A percentile compares a stretch with the other conserved stretches of the same genome.
Conservation (phyloP, 1,140 invertebrate species). For the Homarus americanus region DNA sequence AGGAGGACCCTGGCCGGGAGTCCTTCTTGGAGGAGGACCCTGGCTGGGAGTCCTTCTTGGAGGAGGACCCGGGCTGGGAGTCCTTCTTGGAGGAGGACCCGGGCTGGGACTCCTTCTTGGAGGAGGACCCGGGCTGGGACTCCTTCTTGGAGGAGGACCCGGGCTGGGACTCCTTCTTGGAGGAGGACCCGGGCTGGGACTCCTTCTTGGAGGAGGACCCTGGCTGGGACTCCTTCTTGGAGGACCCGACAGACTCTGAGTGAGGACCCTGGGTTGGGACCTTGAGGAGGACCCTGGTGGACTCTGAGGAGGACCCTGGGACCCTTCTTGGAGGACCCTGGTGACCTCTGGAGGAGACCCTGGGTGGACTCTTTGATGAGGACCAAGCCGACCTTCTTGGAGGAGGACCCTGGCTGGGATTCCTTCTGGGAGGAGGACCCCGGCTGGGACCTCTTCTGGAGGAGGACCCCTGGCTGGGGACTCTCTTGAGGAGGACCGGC, state of each 20-base stretch:
- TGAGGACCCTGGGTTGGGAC: background rate
- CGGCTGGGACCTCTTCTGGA: too few relatives aligned
- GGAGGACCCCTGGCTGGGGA: too few relatives aligned
- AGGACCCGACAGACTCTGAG: background rate
- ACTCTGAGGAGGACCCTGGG: background rate
- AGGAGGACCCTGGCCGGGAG: background rate
- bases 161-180: background rate
- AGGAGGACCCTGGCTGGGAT: too few relatives aligned
- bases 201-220: background rate
- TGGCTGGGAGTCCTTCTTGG: background rate
- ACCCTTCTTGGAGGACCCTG: too few relatives aligned
- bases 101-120: background rate
- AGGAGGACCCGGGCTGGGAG: too few relatives aligned
- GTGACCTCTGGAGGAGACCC: too few relatives aligned
- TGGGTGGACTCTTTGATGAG: too few relatives aligned
- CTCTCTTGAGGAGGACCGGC: too few relatives aligned
- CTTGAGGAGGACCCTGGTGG: background rate
- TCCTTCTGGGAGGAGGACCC: too few relatives aligned
- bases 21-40: background rate
- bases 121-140: background rate
- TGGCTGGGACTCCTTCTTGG: background rate
- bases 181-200: background rate
- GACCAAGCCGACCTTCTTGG: too few relatives aligned
- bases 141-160: background rate
- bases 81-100: background rate